Base-by-base conservation (phyloP, 2,113 vertebrate genomes). In the Psilopogon haemacephalus region DNA sequence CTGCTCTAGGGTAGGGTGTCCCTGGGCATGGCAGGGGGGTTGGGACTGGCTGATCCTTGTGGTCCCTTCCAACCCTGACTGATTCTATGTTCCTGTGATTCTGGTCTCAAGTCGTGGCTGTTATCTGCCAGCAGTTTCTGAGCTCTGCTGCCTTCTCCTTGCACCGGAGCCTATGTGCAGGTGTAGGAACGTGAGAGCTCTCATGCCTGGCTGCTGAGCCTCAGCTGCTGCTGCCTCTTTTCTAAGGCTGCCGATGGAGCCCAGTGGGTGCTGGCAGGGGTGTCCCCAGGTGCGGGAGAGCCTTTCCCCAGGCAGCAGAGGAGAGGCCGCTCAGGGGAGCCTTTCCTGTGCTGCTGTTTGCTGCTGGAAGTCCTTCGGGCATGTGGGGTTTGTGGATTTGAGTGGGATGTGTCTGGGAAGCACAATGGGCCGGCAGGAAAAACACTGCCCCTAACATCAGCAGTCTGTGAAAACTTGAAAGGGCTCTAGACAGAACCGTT, bases 401-500 rank as follows among this genome's bases (percentile, higher is more conserved):
- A 95, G 89, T 2, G 50, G 94, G 94, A 92, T 70, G 18, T 38
- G 95, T 97, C 95, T 95, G 95, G 83, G 33, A 70, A 38, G n/a
- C 86, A 96, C 95, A 97, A 95, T 93, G 75, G 84, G 7, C 6
- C 26, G 78, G 3, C 95, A 95, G 95, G 95, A 96, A 96, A 96
- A 95, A 7, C 93, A 46, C 58, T 18, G 90, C 91, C 69, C 87
- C 96, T 89, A 65, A 26, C 93, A 93, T 92, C 88, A 85, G 94
- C 74, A 74, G 78, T 86, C 91, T 86, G 85, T 3, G 72, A 76
- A 85, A 56, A 94, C 95, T 96, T 95, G 93, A 95, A 95, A 96
- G 95, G 56, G 73, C 78, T 93, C 92, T 75, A 95, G 94, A 95
- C 95, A 83, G 93, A 83, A 69, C 84, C 58, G 46, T 89, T 96